Conservation (phyloP, 2,113 vertebrate genomes). For the Callospermophilus lateralis region DNA sequence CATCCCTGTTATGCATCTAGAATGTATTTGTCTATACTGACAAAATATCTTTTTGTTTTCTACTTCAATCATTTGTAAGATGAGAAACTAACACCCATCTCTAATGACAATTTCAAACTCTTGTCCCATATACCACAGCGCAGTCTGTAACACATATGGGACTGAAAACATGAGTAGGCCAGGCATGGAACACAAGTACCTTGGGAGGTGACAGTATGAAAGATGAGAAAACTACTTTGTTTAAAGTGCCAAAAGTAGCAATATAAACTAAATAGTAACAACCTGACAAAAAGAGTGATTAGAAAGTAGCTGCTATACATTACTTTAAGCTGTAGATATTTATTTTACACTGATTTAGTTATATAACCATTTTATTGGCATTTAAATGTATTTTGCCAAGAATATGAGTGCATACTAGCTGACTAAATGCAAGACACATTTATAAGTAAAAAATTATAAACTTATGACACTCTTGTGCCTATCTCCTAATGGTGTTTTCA, state of each 20-base stretch:
- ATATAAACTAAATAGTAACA: slow-evolving; percentile 25
- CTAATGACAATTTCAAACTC: neutral
- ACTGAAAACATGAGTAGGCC: neutral
- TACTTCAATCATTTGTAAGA: neutral
- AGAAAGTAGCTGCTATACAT: slow-evolving; percentile 22
- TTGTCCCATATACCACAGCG: neutral
- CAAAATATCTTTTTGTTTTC: neutral
- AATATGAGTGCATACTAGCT: neutral
- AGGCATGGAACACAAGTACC: neutral
- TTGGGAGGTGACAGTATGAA: slow-evolving; percentile 32
- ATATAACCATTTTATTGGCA: slow-evolving; percentile 14
- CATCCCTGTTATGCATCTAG: neutral
- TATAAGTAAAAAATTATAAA: slow-evolving; percentile 49
- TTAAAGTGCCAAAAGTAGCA: slow-evolving; percentile 33
- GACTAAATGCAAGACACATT: slow-evolving; percentile 22
- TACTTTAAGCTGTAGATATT: slow-evolving; percentile 40
- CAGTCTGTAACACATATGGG: neutral
- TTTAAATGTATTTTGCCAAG: slow-evolving; percentile 58
- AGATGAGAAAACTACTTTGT: slow-evolving; percentile 11
- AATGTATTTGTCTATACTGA: neutral
- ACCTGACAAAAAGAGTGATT: slow-evolving; percentile 35
- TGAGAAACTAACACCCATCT: neutral
- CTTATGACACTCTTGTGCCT: neutral
- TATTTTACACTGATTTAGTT: slow-evolving; percentile 33
- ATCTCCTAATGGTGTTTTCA: slow-evolving; percentile 23